phyloP scores from a whole-genome alignment of 2,888 invertebrate genomes.

The Eugnorisma glareosa region DNA sequence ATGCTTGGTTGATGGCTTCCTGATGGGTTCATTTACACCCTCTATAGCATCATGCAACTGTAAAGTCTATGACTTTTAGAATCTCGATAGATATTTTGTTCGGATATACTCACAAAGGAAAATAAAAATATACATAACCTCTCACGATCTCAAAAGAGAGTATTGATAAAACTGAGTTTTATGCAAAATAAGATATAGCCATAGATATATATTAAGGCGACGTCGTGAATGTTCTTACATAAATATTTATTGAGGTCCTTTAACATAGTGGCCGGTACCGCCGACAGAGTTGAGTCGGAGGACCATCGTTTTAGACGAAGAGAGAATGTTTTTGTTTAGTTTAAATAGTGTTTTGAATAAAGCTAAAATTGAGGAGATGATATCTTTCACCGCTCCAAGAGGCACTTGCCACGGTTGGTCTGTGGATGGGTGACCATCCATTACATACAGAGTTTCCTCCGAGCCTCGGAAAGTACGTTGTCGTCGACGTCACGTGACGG shows the following conservation, averaged over 20 bases:
- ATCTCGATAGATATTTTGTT: background rate
- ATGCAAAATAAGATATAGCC: slow-evolving; percentile 59
- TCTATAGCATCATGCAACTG: background rate
- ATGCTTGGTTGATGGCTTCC: background rate
- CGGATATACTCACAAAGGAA: slow-evolving; percentile 8
- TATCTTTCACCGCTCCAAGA: no score
- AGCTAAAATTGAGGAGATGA: no score
- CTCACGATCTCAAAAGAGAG: slow-evolving; percentile 35
- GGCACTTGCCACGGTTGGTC: background rate
- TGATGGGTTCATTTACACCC: background rate
- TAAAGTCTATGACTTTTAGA: background rate
- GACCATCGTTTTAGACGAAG: slow-evolving; percentile 45
- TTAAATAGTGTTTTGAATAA: background rate
- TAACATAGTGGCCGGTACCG: slow-evolving; percentile 73
- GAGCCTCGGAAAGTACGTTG: background rate
- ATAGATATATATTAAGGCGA: slow-evolving; percentile 67
- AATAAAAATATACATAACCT: slow-evolving; percentile 26
- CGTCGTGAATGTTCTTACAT: slow-evolving; percentile 79
- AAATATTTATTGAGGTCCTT: slow-evolving; percentile 86
- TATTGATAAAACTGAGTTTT: slow-evolving; percentile 53
- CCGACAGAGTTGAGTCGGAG: slow-evolving; percentile 62
- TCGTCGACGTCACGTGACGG: no score
- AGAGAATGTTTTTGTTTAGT: background rate
- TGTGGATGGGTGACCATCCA: background rate
- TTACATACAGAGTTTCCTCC: background rate